Evolutionary conservation across 2,113 vertebrate genomes (phyloP).

Genomic region (Loxodonta africana): DNA sequence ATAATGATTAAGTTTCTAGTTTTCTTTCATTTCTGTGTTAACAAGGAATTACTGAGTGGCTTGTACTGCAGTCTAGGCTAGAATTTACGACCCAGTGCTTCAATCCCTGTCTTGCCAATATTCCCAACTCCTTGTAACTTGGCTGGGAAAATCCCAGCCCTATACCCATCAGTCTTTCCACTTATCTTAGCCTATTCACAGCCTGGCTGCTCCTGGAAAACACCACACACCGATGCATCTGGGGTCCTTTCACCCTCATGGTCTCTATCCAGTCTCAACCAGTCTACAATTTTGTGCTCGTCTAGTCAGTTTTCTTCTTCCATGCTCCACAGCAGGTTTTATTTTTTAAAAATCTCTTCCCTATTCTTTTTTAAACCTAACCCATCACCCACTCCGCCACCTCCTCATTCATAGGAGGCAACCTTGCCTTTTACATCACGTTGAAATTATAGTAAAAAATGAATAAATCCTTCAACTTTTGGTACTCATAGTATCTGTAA

Average conservation of each 20-base stretch:
- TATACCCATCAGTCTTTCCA: too few relatives aligned
- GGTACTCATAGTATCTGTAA: neutral
- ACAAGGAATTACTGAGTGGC: neutral
- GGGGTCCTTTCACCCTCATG: neutral
- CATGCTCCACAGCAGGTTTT: neutral
- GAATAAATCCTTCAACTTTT: neutral
- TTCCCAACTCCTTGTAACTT: neutral
- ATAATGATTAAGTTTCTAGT: neutral
- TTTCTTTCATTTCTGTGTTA: neutral
- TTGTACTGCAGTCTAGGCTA: neutral
- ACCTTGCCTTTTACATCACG: neutral
- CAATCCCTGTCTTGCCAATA: neutral
- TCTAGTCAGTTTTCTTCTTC: neutral
- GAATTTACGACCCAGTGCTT: neutral
- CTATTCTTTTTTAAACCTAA: neutral
- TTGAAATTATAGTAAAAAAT: neutral
- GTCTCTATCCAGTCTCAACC: neutral
- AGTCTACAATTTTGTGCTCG: neutral
- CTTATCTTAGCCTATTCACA: neutral
- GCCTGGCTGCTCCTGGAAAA: neutral
- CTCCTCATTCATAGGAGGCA: neutral
- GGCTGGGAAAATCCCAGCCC: neutral
- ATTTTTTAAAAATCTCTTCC: neutral
- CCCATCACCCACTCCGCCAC: neutral
- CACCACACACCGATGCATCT: neutral